A percentile compares a stretch with the other conserved stretches of the same genome.
These are phyloP conservation scores for Trachelus troglodyta DNA, from an alignment of 2,888 invertebrate species.

Conservation along the genomic window DNA sequence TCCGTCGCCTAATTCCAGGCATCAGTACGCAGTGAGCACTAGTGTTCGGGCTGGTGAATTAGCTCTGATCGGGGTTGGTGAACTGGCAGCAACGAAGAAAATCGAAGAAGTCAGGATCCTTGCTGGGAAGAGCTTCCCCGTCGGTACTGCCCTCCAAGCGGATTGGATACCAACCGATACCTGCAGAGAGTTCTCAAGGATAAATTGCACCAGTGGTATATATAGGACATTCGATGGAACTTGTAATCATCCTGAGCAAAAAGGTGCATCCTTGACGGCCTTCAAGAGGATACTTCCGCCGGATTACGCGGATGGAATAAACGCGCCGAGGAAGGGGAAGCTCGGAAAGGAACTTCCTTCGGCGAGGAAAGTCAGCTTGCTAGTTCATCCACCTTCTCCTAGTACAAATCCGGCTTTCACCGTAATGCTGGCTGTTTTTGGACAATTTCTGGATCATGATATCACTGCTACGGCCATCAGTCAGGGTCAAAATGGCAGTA, in stretches of 20 bases:
- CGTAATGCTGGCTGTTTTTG: constrained; percentile 88
- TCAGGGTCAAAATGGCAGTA: constrained; percentile 76
- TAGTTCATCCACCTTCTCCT: constrained; percentile 80
- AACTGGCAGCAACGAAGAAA: constrained; percentile 76
- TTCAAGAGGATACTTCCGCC: constrained; percentile 80
- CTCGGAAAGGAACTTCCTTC: constrained; percentile 74
- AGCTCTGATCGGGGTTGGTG: constrained; percentile 75
- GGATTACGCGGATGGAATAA: constrained; percentile 80
- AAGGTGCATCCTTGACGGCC: constrained; percentile 80
- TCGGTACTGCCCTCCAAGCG: constrained; percentile 52
- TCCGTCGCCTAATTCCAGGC: constrained; percentile 75
- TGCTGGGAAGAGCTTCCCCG: constrained; percentile 40
- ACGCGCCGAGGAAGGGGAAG: constrained; percentile 71
- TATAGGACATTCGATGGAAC: constrained; percentile 79
- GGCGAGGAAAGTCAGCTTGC: constrained; percentile 78
- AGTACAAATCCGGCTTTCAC: constrained; percentile 81
- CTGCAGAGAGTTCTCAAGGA: constrained; percentile 46
- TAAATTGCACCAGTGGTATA: constrained; percentile 54
- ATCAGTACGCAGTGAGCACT: constrained; percentile 78
- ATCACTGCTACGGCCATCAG: constrained; percentile 86
- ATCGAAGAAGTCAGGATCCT: constrained; percentile 66
- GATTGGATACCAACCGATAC: constrained; percentile 46
- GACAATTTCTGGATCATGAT: constrained; percentile 90
- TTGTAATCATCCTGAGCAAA: constrained; percentile 79
- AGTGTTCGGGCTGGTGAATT: constrained; percentile 72